A percentile compares a stretch with the other conserved stretches of the same genome.
These are phyloP conservation scores for Scomber colias DNA, from an alignment of 2,113 vertebrate genomes.

Conservation along the genomic window DNA sequence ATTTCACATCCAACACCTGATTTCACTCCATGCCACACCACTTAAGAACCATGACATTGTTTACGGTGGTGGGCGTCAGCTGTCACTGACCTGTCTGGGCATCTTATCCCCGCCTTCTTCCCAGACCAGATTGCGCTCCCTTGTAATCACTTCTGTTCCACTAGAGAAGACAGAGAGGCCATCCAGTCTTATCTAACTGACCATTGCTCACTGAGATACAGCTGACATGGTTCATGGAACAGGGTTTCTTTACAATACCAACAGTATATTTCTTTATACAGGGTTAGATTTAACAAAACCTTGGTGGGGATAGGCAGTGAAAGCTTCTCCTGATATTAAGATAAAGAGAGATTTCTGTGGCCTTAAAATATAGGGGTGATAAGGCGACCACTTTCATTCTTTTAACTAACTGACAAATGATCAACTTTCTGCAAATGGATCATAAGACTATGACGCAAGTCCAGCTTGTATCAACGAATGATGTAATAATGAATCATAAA, in stretches of 20 bases:
- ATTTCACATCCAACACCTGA: not conserved
- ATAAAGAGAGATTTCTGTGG: slow-evolving; percentile 18
- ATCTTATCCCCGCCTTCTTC: slow-evolving; percentile 42
- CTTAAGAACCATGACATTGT: not conserved
- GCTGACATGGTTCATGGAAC: slow-evolving; percentile 4
- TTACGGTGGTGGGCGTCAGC: slow-evolving; percentile 15
- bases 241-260: slow-evolving; percentile 16
- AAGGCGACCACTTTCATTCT: not conserved
- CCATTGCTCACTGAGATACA: slow-evolving; percentile 28
- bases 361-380: not conserved
- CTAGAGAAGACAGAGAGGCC: slow-evolving; percentile 43
- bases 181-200: slow-evolving; percentile 50
- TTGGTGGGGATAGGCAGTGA: not conserved
- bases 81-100: slow-evolving; percentile 12
- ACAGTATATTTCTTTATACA: slow-evolving; percentile 2
- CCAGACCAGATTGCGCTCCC: slow-evolving; percentile 13
- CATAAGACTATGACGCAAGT: slow-evolving; percentile 6
- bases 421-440: not conserved
- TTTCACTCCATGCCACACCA: not conserved
- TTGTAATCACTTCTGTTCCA: slow-evolving; percentile 48
- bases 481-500: slow-evolving; percentile 30
- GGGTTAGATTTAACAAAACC: not conserved
- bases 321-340: slow-evolving; percentile 1
- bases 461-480: slow-evolving; percentile 20
- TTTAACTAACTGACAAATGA: slow-evolving; percentile 11